These are phyloP conservation scores for Ischnus inquisitorius DNA, from an alignment of 2,888 invertebrate genomes.

Conservation along the genomic window DNA sequence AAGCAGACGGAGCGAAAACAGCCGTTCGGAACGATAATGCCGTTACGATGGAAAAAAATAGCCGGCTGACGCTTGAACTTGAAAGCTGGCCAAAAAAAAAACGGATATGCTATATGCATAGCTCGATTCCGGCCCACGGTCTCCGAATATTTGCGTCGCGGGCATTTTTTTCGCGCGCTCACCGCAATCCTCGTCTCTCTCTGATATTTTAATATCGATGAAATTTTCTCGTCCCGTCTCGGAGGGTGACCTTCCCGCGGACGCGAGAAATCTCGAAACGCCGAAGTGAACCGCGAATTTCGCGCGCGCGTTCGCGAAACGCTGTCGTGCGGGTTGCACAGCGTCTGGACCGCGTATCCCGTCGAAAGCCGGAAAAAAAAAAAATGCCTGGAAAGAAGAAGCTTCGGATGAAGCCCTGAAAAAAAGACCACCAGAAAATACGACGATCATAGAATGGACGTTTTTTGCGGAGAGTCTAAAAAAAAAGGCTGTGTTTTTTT, in stretches of 20 bases:
- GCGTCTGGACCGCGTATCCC: too few relatives aligned
- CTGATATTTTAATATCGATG: conserved; percentile 52
- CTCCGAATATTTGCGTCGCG: conserved; percentile 37
- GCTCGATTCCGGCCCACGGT: conserved; percentile 63
- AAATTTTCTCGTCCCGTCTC: conserved; percentile 35
- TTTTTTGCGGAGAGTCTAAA: too few relatives aligned
- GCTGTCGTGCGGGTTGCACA: neutral
- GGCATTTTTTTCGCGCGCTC: neutral
- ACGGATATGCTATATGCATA: neutral
- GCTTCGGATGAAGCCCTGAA: too few relatives aligned
- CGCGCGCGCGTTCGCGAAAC: neutral
- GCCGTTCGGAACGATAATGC: neutral
- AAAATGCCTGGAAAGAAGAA: too few relatives aligned
- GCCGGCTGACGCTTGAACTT: conserved; percentile 64
- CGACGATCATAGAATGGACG: too few relatives aligned
- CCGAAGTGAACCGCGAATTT: conserved; percentile 10
- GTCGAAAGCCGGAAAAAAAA: too few relatives aligned
- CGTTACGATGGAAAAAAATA: conserved; percentile 32
- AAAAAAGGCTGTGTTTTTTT: too few relatives aligned
- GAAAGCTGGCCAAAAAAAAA: conserved; percentile 66
- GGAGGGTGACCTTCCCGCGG: conserved; percentile 45
- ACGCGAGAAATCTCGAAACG: conserved; percentile 7
- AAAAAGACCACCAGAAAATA: too few relatives aligned
- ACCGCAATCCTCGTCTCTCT: neutral
- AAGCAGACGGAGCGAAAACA: neutral